These are phyloP conservation scores for Oryzaephilus surinamensis DNA, from an alignment of 1,140 invertebrate species.

Conservation along the genomic window DNA sequence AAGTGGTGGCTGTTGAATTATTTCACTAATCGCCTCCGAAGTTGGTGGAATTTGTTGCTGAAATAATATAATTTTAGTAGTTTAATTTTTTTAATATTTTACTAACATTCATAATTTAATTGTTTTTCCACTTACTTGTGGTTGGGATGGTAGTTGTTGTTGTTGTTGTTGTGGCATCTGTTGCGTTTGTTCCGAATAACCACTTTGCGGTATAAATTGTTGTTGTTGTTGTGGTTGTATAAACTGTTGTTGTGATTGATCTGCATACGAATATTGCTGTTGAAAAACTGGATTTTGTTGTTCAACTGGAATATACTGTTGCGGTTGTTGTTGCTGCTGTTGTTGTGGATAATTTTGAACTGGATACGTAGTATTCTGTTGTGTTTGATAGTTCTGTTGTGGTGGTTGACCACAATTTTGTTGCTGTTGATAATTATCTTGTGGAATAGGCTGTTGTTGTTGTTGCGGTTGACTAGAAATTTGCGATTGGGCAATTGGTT, in stretches of 20 bases:
- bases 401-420: conserved; percentile 9
- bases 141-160: conserved; percentile 6
- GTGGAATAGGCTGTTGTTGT: conserved; percentile 16
- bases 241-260: conserved; percentile 5
- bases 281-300: conserved; percentile 9
- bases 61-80: conserved; percentile 5
- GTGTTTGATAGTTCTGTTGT: conserved; percentile 14
- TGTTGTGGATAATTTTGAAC: conserved; percentile 13
- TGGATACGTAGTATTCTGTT: conserved; percentile 13
- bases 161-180: conserved; percentile 4
- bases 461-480: conserved; percentile 14
- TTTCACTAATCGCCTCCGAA: neutral
- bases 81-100: neutral
- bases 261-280: conserved; percentile 8
- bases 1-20: neutral
- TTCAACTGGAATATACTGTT: conserved; percentile 3
- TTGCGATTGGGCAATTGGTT: conserved; percentile 3
- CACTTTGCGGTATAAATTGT: conserved; percentile 8
- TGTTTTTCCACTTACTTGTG: neutral
- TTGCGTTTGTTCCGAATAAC: conserved; percentile 9
- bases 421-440: conserved; percentile 13
- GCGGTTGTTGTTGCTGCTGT: conserved; percentile 8
- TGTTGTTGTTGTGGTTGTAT: conserved; percentile 1
- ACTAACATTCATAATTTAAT: neutral
- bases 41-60: conserved; percentile 2